Conservation (phyloP, 2,888 invertebrate genomes). For the Philereme vetulata region DNA sequence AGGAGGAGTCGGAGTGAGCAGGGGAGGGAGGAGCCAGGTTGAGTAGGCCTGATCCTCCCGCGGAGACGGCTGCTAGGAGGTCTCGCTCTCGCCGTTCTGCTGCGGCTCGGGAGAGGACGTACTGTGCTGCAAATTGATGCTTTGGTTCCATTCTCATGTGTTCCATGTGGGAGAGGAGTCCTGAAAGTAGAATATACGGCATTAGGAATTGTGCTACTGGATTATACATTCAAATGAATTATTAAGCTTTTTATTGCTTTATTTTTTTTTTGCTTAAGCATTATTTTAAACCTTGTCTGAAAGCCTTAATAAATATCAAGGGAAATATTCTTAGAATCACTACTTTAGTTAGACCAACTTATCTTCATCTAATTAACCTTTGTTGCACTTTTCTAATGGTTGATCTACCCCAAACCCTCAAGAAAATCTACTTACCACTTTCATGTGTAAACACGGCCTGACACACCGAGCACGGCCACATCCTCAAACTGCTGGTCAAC, state of each 20-base stretch:
- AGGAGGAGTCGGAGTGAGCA: slow-evolving; percentile 93
- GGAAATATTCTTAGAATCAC: too few relatives aligned
- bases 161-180: slow-evolving; percentile 96
- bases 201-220: background rate
- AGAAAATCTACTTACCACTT: slow-evolving; percentile 86
- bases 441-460: slow-evolving; percentile 98
- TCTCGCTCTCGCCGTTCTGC: slow-evolving; percentile 95
- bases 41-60: slow-evolving; percentile 85
- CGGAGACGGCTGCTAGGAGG: slow-evolving; percentile 87
- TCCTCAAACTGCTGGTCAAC: slow-evolving; percentile 92
- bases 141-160: slow-evolving; percentile 98
- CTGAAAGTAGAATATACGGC: slow-evolving; percentile 76
- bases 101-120: slow-evolving; percentile 94
- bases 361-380: too few relatives aligned
- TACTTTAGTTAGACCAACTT: too few relatives aligned
- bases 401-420: background rate
- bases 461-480: slow-evolving; percentile 98
- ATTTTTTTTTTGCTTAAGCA: too few relatives aligned
- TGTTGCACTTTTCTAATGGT: too few relatives aligned
- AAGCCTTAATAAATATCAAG: too few relatives aligned
- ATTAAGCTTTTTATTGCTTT: too few relatives aligned
- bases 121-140: slow-evolving; percentile 97
- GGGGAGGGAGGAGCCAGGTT: slow-evolving; percentile 92
- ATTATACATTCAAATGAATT: too few relatives aligned
- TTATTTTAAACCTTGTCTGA: too few relatives aligned